Evolutionary conservation across 2,797 vertebrate species (phyloP).

Genomic region (Labroides dimidiatus): DNA sequence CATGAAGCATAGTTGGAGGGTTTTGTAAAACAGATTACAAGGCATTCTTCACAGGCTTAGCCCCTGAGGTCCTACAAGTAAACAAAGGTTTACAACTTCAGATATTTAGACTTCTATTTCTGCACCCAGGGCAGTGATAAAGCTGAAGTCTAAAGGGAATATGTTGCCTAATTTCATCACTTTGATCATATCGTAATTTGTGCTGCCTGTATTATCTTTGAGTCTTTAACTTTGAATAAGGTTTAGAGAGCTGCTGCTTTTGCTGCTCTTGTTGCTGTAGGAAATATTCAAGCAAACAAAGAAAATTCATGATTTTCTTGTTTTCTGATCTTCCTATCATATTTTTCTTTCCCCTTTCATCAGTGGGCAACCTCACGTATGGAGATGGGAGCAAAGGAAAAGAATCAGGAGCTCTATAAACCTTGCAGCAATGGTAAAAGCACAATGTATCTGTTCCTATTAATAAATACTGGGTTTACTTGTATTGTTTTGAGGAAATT

Average conservation of each 20-base stretch:
- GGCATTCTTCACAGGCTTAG: constrained; percentile 4
- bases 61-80: neutral
- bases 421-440: constrained; percentile 88
- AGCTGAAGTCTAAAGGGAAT: neutral
- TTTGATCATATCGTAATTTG: constrained; percentile 24
- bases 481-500: neutral
- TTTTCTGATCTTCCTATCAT: neutral
- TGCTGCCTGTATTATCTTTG: constrained; percentile 19
- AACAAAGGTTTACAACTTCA: neutral
- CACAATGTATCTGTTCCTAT: neutral
- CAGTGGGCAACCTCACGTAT: constrained; percentile 93
- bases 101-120: neutral
- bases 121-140: neutral
- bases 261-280: neutral
- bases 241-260: neutral
- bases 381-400: constrained; percentile 91
- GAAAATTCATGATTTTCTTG: neutral
- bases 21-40: neutral
- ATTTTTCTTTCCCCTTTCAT: constrained; percentile 37
- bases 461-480: neutral
- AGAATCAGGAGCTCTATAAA: constrained; percentile 90
- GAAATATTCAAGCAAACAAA: neutral
- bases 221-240: constrained; percentile 9
- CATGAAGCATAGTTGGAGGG: neutral
- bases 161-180: constrained; percentile 22